Conservation (phyloP, 2,797 vertebrate species). For the Anabas testudineus region DNA sequence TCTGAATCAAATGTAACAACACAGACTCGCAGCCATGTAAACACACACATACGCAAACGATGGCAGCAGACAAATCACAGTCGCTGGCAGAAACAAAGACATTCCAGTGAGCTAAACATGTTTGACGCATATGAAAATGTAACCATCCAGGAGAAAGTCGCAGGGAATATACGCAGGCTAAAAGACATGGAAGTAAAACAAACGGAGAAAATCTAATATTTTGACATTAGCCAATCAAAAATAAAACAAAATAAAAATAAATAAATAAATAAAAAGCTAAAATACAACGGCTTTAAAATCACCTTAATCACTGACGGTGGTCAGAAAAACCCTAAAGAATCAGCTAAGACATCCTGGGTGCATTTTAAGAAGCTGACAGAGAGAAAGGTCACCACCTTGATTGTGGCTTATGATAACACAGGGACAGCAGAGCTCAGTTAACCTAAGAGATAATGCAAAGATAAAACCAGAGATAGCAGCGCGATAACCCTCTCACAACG, state of each 20-base stretch:
- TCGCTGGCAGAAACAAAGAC: constrained; percentile 58
- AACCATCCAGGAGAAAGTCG: constrained; percentile 15
- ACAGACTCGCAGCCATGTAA: constrained; percentile 62
- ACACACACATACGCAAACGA: constrained; percentile 61
- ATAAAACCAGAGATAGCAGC: constrained; percentile 63
- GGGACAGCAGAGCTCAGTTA: constrained; percentile 51
- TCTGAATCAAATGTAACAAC: constrained; percentile 65
- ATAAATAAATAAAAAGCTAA: neutral
- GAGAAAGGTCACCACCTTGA: constrained; percentile 70
- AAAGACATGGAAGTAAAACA: constrained; percentile 25
- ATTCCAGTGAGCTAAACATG: constrained; percentile 39
- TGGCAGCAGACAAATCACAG: constrained; percentile 58
- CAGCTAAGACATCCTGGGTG: constrained; percentile 21
- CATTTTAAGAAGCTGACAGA: constrained; percentile 43
- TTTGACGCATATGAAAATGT: constrained; percentile 51
- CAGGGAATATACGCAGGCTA: constrained; percentile 7
- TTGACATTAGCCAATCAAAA: constrained; percentile 12
- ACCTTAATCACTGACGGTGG: constrained; percentile 12
- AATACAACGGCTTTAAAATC: constrained; percentile 8
- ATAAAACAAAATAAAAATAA: neutral
- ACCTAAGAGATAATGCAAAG: constrained; percentile 64
- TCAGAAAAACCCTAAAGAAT: constrained; percentile 15
- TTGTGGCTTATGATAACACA: constrained; percentile 53
- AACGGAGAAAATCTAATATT: constrained; percentile 33
- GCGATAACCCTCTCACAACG: constrained; percentile 55